Conservation (phyloP, 2,888 invertebrate genomes). For the Lasioglossum villosulum region DNA sequence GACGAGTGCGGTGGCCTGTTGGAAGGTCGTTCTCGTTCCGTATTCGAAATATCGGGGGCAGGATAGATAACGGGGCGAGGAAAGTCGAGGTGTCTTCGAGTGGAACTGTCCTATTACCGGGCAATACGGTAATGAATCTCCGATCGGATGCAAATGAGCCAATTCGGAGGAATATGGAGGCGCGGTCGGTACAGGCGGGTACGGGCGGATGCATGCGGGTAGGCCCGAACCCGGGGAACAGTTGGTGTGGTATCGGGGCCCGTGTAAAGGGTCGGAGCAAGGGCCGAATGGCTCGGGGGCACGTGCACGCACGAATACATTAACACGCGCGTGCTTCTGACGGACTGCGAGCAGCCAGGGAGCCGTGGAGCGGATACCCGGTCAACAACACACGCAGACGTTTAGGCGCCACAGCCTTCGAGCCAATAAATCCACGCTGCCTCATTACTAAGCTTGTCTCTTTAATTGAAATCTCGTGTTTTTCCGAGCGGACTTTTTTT, state of each 20-base stretch:
- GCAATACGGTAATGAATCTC: slow-evolving; percentile 75
- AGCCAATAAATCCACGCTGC: slow-evolving; percentile 81
- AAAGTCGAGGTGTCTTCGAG: slow-evolving; percentile 25
- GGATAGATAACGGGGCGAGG: slow-evolving; percentile 44
- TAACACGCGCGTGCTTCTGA: slow-evolving; percentile 69
- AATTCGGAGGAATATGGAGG: slow-evolving; percentile 56
- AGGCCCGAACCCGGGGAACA: neutral
- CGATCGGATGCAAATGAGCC: slow-evolving; percentile 75
- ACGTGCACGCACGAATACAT: slow-evolving; percentile 70
- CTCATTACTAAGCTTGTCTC: slow-evolving; percentile 87
- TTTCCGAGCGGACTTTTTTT: slow-evolving; percentile 76
- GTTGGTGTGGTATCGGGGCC: slow-evolving; percentile 27
- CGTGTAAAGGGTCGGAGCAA: slow-evolving; percentile 37
- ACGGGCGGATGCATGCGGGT: neutral
- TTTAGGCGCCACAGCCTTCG: slow-evolving; percentile 73
- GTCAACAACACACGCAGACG: slow-evolving; percentile 71
- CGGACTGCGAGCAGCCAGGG: slow-evolving; percentile 38
- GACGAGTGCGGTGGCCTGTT: slow-evolving; percentile 31
- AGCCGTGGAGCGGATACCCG: slow-evolving; percentile 21
- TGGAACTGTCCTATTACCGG: slow-evolving; percentile 64
- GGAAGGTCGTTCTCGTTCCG: slow-evolving; percentile 20
- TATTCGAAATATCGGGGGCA: slow-evolving; percentile 31
- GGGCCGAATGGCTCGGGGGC: slow-evolving; percentile 52
- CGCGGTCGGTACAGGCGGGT: neutral
- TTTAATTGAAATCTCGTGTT: slow-evolving; percentile 88